Percentiles rank a stretch among this genome's conserved stretches.
phyloP scores from a whole-genome alignment of 2,797 vertebrate species.

The Odontamblyopus lacepedii region DNA sequence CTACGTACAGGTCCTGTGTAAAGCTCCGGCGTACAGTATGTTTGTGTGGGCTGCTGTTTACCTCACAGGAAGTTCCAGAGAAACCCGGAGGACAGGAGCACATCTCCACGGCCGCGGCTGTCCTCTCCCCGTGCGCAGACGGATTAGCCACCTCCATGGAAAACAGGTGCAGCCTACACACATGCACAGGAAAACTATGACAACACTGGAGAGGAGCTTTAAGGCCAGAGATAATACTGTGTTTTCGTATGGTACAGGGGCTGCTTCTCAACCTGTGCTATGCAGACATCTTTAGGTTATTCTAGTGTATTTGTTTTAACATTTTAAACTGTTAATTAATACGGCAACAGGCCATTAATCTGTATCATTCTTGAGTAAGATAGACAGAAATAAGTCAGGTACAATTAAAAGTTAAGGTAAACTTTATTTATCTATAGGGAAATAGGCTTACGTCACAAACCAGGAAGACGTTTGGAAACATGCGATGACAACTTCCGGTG shows the following conservation, averaged over 20 bases:
- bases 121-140: constrained; percentile 53
- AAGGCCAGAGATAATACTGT: background rate
- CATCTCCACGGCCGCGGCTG: constrained; percentile 84
- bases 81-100: constrained; percentile 90
- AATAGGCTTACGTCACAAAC: too few species aligned
- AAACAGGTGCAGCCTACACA: constrained; percentile 64
- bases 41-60: constrained; percentile 57
- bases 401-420: too few species aligned
- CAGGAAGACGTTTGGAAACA: too few species aligned
- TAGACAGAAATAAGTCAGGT: too few species aligned
- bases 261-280: too few species aligned
- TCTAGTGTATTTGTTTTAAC: too few species aligned
- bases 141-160: constrained; percentile 64
- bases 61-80: constrained; percentile 92
- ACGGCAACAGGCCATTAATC: too few species aligned
- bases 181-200: background rate
- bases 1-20: background rate
- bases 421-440: too few species aligned
- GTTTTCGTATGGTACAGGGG: background rate
- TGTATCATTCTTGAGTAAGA: too few species aligned
- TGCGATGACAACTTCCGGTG: too few species aligned
- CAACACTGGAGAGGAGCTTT: background rate
- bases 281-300: too few species aligned
- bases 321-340: too few species aligned
- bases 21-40: background rate